A percentile compares a stretch with the other conserved stretches of the same genome.
phyloP scores from a whole-genome alignment of 2,113 vertebrate genomes.

The Sula dactylatra region DNA sequence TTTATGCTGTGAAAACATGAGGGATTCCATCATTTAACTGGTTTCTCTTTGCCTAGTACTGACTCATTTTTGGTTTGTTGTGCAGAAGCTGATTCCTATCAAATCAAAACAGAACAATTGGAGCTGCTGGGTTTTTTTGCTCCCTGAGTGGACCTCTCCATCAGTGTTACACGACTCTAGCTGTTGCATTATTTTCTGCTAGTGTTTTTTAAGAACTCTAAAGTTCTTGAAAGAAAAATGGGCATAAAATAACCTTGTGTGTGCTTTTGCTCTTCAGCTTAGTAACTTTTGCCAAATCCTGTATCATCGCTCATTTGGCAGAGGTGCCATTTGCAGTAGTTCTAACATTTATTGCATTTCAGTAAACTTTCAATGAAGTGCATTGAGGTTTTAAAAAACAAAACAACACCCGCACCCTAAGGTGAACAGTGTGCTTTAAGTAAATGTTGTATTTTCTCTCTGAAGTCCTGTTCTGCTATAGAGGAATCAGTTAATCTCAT shows the following conservation, averaged over 20 bases:
- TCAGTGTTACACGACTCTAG: not conserved
- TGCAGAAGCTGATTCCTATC: not conserved
- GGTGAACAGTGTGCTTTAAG: not conserved
- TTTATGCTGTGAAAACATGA: not conserved
- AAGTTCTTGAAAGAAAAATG: not conserved
- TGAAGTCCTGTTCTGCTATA: not conserved
- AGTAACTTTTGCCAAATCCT: not conserved
- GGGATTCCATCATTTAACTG: not conserved
- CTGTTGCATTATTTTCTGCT: not conserved
- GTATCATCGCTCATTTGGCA: not conserved
- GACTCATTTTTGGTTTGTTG: not conserved
- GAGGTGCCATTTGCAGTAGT: not conserved
- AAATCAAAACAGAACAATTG: not conserved
- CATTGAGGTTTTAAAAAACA: not conserved
- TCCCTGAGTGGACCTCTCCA: not conserved
- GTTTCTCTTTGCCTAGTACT: not conserved
- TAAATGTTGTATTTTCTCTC: not conserved
- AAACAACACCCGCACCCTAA: not conserved
- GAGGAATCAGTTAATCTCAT: constrained; percentile 27
- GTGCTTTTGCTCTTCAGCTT: not conserved
- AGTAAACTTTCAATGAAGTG: not conserved
- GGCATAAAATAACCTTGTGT: not conserved
- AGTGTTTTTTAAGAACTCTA: not conserved
- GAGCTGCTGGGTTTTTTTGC: not conserved
- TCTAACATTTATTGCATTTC: not conserved